Percentiles rank a stretch among this genome's conserved stretches.
Conservation (phyloP, 2,113 vertebrate species). For the Sturnira hondurensis region DNA sequence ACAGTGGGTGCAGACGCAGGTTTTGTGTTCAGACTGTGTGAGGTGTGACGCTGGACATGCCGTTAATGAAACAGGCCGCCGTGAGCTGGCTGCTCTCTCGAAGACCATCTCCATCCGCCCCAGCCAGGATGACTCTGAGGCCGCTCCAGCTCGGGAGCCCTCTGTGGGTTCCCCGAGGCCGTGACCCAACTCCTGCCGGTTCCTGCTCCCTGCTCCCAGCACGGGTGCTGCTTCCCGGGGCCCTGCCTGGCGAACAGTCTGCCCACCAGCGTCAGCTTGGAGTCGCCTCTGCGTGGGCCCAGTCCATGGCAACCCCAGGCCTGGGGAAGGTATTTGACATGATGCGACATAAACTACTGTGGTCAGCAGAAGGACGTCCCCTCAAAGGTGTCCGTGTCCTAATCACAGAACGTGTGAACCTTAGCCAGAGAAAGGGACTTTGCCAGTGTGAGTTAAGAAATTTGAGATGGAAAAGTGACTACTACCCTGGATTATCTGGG, state of each 20-base stretch:
- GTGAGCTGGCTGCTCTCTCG: background rate
- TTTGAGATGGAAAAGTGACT: background rate
- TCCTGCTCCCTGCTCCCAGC: background rate
- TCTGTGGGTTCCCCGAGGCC: background rate
- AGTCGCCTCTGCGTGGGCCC: background rate
- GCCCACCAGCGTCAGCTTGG: background rate
- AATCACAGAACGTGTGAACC: background rate
- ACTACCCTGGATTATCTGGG: background rate
- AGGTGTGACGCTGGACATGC: accelerated
- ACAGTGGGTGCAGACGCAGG: background rate
- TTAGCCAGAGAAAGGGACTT: background rate
- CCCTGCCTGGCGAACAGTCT: background rate
- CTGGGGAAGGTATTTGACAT: background rate
- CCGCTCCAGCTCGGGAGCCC: background rate
- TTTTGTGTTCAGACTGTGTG: background rate
- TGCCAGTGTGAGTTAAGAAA: background rate
- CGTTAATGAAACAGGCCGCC: background rate
- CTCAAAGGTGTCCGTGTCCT: background rate
- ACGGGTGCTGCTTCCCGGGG: background rate
- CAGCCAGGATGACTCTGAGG: background rate
- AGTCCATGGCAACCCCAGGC: background rate
- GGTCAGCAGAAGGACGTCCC: background rate
- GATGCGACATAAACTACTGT: background rate
- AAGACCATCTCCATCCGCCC: background rate
- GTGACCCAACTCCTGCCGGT: background rate